Evolutionary conservation across 2,797 vertebrate genomes (phyloP).

Genomic region (Triplophysa bombifrons): DNA sequence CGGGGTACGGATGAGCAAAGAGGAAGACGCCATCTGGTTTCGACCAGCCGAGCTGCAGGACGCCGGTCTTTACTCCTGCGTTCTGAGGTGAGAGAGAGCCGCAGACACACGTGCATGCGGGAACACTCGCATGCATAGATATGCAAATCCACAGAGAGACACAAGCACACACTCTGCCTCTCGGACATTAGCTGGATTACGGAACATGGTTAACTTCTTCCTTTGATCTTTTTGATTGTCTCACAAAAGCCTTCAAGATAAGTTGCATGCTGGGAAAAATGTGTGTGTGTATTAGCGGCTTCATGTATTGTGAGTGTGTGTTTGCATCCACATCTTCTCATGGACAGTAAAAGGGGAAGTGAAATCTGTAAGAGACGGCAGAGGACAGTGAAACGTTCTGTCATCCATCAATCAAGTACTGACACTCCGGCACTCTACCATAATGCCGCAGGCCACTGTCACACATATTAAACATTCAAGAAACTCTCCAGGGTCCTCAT

Average conservation of each 20-base stretch:
- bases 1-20: conserved; percentile 96
- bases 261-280: conserved; percentile 33
- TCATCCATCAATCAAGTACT: conserved; percentile 72
- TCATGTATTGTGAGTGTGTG: conserved; percentile 56
- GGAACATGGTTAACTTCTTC: conserved; percentile 61
- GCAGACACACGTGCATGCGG: conserved; percentile 25
- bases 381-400: conserved; percentile 64
- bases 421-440: conserved; percentile 69
- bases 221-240: conserved; percentile 61
- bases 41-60: conserved; percentile 94
- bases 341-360: conserved; percentile 65
- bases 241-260: conserved; percentile 44
- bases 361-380: conserved; percentile 71
- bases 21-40: conserved; percentile 99
- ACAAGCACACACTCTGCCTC: conserved; percentile 25
- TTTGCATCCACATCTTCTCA: conserved; percentile 56
- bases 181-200: conserved; percentile 48
- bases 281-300: conserved; percentile 42
- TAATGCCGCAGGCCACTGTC: conserved; percentile 65
- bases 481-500: conserved; percentile 54
- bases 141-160: conserved; percentile 37
- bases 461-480: conserved; percentile 68
- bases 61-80: conserved; percentile 94
- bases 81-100: conserved; percentile 83
- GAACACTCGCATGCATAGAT: conserved; percentile 22